Conservation (phyloP, 2,797 vertebrate genomes). For the Falco novaeseelandiae region DNA sequence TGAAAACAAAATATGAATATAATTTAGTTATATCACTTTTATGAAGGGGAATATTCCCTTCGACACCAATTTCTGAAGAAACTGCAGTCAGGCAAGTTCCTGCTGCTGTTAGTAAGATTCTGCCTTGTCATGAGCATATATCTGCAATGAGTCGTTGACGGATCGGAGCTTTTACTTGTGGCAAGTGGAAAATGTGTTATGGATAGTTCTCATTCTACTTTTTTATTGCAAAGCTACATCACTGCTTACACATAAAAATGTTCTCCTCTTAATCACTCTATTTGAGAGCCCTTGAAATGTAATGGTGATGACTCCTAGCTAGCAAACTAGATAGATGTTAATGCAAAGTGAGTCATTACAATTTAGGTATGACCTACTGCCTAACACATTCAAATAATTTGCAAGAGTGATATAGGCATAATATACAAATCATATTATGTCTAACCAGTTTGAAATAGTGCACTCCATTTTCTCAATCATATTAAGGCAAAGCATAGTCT, state of each 20-base stretch:
- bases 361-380: slow-evolving; percentile 43
- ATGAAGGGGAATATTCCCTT: not conserved
- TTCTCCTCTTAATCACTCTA: slow-evolving; percentile 30
- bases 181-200: slow-evolving; percentile 29
- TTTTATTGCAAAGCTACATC: slow-evolving; percentile 42
- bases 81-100: not conserved
- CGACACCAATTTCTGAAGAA: not conserved
- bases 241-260: slow-evolving; percentile 34
- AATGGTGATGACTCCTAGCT: slow-evolving; percentile 6
- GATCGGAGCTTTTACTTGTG: slow-evolving; percentile 14
- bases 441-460: slow-evolving; percentile 15
- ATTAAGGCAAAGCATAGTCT: not conserved
- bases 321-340: slow-evolving; percentile 9
- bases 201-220: slow-evolving; percentile 29
- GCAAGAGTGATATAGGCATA: not conserved
- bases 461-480: slow-evolving; percentile 29
- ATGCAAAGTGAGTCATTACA: slow-evolving; percentile 42
- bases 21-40: not conserved
- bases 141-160: not conserved
- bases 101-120: not conserved
- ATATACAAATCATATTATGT: slow-evolving; percentile 35
- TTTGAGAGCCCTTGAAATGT: slow-evolving; percentile 37
- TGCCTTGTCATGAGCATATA: rapidly evolving
- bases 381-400: slow-evolving; percentile 28
- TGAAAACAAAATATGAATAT: not conserved